Percentiles rank a stretch among this genome's conserved stretches.
phyloP scores from a whole-genome alignment of 1,140 invertebrate species.

The Fopius arisanus region DNA sequence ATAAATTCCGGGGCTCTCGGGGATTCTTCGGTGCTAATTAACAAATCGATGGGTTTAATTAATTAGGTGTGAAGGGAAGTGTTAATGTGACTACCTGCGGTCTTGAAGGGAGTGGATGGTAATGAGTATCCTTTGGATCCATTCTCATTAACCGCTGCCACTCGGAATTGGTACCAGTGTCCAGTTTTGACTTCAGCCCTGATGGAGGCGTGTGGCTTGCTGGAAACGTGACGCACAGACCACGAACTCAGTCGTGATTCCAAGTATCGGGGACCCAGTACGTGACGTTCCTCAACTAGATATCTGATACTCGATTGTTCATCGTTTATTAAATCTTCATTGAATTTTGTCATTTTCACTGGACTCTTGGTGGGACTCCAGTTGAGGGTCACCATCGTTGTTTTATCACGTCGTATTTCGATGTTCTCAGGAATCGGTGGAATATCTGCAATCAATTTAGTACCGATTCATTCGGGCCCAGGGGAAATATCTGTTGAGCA shows the following conservation, averaged over 20 bases:
- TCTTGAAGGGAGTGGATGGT: slow-evolving; percentile 71
- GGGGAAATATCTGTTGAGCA: no score
- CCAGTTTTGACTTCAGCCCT: slow-evolving; percentile 71
- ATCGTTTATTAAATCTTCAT: not conserved
- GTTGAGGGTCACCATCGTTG: slow-evolving; percentile 49
- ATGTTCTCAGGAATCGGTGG: slow-evolving; percentile 60
- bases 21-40: slow-evolving; percentile 71
- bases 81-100: no score
- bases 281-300: slow-evolving; percentile 67
- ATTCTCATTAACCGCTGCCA: slow-evolving; percentile 75
- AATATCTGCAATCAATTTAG: no score
- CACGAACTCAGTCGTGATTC: slow-evolving; percentile 65
- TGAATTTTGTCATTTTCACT: not conserved
- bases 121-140: slow-evolving; percentile 76
- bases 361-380: slow-evolving; percentile 44
- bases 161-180: slow-evolving; percentile 79
- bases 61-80: no score
- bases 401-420: slow-evolving; percentile 47
- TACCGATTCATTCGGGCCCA: no score
- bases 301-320: slow-evolving; percentile 51
- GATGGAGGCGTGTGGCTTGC: slow-evolving; percentile 66
- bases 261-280: slow-evolving; percentile 64
- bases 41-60: no score
- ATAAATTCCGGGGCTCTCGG: slow-evolving; percentile 70
- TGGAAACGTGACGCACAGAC: slow-evolving; percentile 59